Base-by-base conservation (phyloP, 2,888 invertebrate species). In the Andrena hattorfiana region DNA sequence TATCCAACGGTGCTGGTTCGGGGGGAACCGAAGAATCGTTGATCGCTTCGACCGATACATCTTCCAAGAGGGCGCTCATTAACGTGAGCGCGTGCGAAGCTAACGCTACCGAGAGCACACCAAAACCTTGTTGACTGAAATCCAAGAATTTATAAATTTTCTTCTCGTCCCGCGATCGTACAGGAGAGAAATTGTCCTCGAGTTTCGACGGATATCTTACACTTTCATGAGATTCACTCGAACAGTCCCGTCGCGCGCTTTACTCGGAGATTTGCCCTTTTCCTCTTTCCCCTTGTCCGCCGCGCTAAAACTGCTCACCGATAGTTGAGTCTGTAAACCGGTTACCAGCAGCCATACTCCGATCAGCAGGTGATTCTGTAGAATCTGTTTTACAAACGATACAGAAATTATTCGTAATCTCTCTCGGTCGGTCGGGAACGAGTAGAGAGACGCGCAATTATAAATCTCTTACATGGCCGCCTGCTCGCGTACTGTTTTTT, bases 281-380 rank as follows among this genome's bases (percentile, higher is more conserved):
- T 96, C 96, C 73, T 96, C 95, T 87, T 94, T 94, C n/a, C 93
- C 93, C 85, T 94, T 94, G 78, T 93, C 92, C 23, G 94, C 91
- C 71, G 93, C 85, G 89, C 94, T 90, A 90, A 94, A 87, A 64
- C 96, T 97, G 0, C 97, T 95, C 0, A 95, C 95, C 0, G 96
- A 96, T 72, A 98, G 95, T 81, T 97, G 97, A 82, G 97, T 97
- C 93, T 98, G 98, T 26, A 99, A 95, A 0, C 98, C 98, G 70
- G 97, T 97, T 26, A 98, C 96, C 71, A 98, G 94, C 72, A 98
- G 95, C 98, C 98, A 98, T 0, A 97, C 96, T 8, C 98, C 98
- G 87, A 98, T 96, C 94, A 98, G 96, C 81, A 98, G 95, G 93
- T 98, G 97, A 94, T 99, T 99, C 94, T 98, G 98, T 90, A 97